Evolutionary conservation across 2,113 vertebrate genomes (phyloP).

Genomic region (Trematomus loennbergii): DNA sequence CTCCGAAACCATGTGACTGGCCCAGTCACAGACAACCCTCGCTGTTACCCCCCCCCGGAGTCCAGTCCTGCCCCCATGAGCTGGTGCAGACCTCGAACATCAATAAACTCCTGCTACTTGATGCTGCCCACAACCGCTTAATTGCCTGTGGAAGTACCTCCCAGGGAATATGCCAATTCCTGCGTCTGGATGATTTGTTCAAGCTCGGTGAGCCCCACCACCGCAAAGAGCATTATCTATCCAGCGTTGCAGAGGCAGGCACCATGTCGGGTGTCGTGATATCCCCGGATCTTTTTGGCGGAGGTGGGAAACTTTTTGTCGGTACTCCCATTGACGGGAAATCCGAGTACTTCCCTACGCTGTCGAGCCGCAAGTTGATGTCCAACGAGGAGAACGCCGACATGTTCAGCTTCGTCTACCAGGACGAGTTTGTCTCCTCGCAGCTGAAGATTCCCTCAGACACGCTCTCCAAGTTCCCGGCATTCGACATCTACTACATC

Average conservation of each 20-base stretch:
- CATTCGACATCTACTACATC: constrained; percentile 98
- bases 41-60: constrained; percentile 97
- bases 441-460: constrained; percentile 98
- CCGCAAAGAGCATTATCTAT: constrained; percentile 98
- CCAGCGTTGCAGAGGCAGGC: constrained; percentile 92
- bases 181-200: constrained; percentile 96
- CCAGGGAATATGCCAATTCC: constrained; percentile 97
- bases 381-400: constrained; percentile 95
- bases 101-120: constrained; percentile 95
- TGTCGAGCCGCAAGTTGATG: constrained; percentile 96
- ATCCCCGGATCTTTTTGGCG: constrained; percentile 84
- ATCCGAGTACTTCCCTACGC: constrained; percentile 95
- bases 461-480: constrained; percentile 95
- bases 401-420: constrained; percentile 99
- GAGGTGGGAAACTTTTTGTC: constrained; percentile 93
- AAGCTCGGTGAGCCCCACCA: constrained; percentile 97
- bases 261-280: constrained; percentile 98
- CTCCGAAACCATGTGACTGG: constrained; percentile 93
- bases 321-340: constrained; percentile 97
- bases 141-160: constrained; percentile 96
- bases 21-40: constrained; percentile 95
- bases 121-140: constrained; percentile 94
- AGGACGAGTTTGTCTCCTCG: constrained; percentile 97
- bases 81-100: constrained; percentile 93
- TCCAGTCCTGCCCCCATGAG: constrained; percentile 94